Conservation (phyloP, 2,888 invertebrate genomes). For the Leptinotarsa peninsularis region DNA sequence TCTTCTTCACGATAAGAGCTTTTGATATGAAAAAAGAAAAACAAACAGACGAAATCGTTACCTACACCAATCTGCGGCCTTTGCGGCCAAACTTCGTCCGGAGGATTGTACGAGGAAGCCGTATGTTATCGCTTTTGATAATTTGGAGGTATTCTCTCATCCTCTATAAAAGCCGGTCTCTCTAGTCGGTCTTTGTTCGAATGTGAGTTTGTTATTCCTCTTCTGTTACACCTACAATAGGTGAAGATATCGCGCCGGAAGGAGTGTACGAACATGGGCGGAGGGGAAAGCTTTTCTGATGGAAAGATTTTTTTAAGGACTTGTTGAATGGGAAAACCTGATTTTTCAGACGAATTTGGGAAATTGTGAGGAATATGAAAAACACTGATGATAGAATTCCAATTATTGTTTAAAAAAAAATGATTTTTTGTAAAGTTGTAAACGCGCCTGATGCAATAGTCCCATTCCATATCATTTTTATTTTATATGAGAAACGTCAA, state of each 20-base stretch:
- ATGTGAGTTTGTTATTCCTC: conserved; percentile 2
- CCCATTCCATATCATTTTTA: too few relatives aligned
- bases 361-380: too few relatives aligned
- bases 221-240: conserved; percentile 14
- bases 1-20: conserved; percentile 7
- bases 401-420: too few relatives aligned
- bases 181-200: not conserved
- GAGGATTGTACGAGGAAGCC: not conserved
- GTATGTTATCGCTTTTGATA: not conserved
- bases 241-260: conserved; percentile 9
- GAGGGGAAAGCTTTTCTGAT: not conserved
- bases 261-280: not conserved
- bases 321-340: too few relatives aligned
- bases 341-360: too few relatives aligned
- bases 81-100: conserved; percentile 1
- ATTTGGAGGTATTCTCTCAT: conserved; percentile 6
- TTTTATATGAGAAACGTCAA: too few relatives aligned
- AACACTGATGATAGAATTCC: too few relatives aligned
- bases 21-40: not conserved
- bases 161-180: not conserved
- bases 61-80: conserved; percentile 11
- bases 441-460: too few relatives aligned
- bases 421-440: too few relatives aligned
- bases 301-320: too few relatives aligned
- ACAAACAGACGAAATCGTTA: conserved; percentile 11